These are phyloP conservation scores for Fistularia tabacaria DNA, from an alignment of 2,797 vertebrate genomes.

Conservation along the genomic window DNA sequence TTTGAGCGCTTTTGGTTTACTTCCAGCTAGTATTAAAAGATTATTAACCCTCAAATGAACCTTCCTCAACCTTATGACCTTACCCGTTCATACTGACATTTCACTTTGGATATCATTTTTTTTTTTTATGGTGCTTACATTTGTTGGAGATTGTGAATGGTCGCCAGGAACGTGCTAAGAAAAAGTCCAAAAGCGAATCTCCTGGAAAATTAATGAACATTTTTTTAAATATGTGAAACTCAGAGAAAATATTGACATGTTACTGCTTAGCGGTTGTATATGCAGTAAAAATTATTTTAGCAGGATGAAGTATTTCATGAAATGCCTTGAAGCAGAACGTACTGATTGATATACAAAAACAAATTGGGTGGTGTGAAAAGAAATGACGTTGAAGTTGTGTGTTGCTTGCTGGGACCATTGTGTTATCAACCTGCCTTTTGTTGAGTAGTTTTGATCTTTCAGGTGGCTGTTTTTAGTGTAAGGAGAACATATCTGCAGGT, in stretches of 20 bases:
- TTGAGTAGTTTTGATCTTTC: constrained; percentile 19
- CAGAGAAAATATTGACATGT: not conserved
- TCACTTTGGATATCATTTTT: constrained; percentile 13
- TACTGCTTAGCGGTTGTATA: not conserved
- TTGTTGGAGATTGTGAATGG: not conserved
- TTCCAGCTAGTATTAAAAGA: constrained; percentile 37
- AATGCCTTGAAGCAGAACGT: constrained; percentile 4
- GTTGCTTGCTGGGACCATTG: constrained; percentile 47
- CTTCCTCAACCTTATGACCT: constrained; percentile 26
- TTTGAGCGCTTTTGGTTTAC: constrained; percentile 18
- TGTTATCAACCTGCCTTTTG: constrained; percentile 28
- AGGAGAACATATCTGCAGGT: not conserved
- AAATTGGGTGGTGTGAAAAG: constrained; percentile 22
- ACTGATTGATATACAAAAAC: constrained; percentile 9
- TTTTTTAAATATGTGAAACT: not conserved
- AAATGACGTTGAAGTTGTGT: constrained; percentile 11
- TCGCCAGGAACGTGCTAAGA: constrained; percentile 5
- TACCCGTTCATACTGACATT: constrained; percentile 7
- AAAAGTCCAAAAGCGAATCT: no score
- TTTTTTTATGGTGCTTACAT: constrained; percentile 18
- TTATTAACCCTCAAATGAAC: constrained; percentile 39
- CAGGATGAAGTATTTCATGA: constrained; percentile 2
- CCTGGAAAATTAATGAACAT: no score
- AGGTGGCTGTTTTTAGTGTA: constrained; percentile 2
- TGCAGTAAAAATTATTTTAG: constrained; percentile 1